Evolutionary conservation across 2,113 vertebrate species (phyloP).

Genomic region (Serilophus lunatus): DNA sequence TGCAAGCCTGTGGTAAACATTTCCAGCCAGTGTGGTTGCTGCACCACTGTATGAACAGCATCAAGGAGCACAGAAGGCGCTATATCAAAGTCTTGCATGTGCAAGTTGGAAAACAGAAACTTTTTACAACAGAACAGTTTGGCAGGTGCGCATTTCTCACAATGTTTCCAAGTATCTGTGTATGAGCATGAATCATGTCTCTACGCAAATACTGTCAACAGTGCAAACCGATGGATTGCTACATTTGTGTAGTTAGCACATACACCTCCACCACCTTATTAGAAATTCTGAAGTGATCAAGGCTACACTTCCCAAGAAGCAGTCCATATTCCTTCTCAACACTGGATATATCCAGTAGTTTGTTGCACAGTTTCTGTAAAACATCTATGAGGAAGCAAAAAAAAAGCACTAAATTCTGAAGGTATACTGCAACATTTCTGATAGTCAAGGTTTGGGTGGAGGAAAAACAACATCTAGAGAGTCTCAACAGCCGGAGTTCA

Average conservation of each 20-base stretch:
- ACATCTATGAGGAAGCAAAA: neutral
- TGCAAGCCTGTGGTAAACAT: neutral
- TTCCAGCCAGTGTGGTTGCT: neutral
- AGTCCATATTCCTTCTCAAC: neutral
- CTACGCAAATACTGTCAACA: neutral
- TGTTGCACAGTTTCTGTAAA: neutral
- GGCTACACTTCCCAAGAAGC: neutral
- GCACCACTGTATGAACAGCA: neutral
- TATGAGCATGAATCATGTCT: accelerated
- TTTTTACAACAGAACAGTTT: neutral
- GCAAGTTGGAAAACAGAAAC: neutral
- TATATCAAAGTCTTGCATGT: neutral
- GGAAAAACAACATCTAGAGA: neutral
- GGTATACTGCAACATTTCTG: neutral
- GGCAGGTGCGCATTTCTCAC: neutral
- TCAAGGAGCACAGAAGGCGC: neutral
- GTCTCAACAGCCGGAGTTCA: neutral
- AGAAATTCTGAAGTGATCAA: neutral
- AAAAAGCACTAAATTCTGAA: neutral
- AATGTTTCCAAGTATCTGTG: neutral
- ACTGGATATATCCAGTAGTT: neutral
- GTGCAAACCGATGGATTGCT: neutral
- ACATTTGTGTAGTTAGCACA: neutral
- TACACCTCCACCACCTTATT: neutral
- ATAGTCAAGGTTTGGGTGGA: neutral